These are phyloP conservation scores for Laticauda laticaudata DNA, from an alignment of 2,113 vertebrate species.

Conservation along the genomic window DNA sequence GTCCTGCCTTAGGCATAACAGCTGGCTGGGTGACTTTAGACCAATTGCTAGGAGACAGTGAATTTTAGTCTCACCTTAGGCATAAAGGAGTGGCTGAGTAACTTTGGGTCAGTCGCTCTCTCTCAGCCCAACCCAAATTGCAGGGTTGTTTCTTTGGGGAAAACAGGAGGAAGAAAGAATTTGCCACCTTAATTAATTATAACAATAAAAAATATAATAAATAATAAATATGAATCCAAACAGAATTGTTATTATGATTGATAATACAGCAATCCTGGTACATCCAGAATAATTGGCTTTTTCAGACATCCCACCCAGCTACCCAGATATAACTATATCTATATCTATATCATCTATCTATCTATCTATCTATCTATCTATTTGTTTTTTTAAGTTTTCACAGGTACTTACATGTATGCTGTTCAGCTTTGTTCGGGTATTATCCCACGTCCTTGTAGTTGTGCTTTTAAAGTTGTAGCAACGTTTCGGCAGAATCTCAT, in stretches of 20 bases:
- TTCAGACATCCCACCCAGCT: not conserved
- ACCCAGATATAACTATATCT: too few relatives aligned
- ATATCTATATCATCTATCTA: too few relatives aligned
- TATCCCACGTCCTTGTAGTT: too few relatives aligned
- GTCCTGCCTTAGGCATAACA: too few relatives aligned
- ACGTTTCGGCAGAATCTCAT: too few relatives aligned
- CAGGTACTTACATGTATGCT: too few relatives aligned
- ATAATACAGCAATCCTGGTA: not conserved
- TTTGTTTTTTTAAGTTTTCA: too few relatives aligned
- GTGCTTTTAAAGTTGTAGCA: too few relatives aligned
- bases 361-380: too few relatives aligned
- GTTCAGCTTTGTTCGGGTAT: too few relatives aligned
- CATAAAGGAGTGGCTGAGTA: not conserved
- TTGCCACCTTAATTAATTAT: not conserved
- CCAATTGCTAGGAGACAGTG: not conserved
- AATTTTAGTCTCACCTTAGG: not conserved
- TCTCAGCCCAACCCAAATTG: not conserved
- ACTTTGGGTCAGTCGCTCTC: not conserved
- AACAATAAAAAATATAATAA: not conserved
- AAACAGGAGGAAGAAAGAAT: not conserved
- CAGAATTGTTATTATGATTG: not conserved
- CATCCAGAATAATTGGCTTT: not conserved
- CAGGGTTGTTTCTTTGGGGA: not conserved
- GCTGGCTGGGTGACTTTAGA: too few relatives aligned
- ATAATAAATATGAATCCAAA: not conserved